Conservation (phyloP, 2,797 vertebrate species). For the Simalia tracyae region DNA sequence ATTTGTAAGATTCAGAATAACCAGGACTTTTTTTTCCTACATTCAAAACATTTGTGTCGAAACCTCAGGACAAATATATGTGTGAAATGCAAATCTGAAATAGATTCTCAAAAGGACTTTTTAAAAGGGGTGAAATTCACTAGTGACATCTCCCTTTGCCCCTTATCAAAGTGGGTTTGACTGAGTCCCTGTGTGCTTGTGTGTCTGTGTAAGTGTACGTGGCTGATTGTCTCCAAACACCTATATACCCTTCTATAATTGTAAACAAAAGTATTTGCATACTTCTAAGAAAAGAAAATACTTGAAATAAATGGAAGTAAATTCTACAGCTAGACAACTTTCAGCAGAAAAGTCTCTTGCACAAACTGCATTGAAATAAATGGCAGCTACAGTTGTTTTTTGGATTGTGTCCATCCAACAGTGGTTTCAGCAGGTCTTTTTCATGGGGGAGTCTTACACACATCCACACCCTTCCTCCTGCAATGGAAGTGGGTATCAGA, state of each 20-base stretch:
- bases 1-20: neutral
- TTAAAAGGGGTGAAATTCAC: neutral
- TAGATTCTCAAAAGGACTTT: neutral
- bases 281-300: neutral
- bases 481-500: too few relatives aligned
- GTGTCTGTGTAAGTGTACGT: neutral
- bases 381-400: neutral
- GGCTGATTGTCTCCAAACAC: conserved; percentile 21
- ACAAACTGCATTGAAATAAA: neutral
- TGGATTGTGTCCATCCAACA: neutral
- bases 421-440: neutral
- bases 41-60: conserved; percentile 46
- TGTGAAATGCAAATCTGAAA: conserved; percentile 1
- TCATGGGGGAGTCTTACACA: neutral
- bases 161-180: neutral
- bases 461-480: neutral
- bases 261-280: neutral
- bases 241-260: neutral
- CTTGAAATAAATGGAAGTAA: neutral
- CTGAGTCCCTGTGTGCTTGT: neutral
- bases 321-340: neutral
- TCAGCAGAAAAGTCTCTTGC: neutral
- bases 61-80: neutral
- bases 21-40: neutral
- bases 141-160: neutral